A percentile compares a stretch with the other conserved stretches of the same genome.
Evolutionary conservation across 2,113 vertebrate genomes (phyloP).

Genomic region (Megaceryle maxima): DNA sequence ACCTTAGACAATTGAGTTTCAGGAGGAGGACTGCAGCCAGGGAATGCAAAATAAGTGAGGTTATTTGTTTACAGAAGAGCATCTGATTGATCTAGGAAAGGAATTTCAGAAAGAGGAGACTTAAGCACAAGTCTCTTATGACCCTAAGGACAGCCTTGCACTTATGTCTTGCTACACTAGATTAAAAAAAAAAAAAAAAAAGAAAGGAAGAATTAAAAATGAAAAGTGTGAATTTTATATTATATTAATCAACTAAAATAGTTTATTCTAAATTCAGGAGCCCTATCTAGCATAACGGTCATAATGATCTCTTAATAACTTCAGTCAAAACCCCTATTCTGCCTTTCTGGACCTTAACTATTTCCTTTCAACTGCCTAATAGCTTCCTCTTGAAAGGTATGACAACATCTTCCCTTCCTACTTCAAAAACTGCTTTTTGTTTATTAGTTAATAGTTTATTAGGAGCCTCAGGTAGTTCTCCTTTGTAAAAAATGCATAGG

Average conservation of each 20-base stretch:
- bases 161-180: background rate
- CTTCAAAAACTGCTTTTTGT: slow-evolving; percentile 8
- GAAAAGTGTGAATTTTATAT: background rate
- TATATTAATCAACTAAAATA: background rate
- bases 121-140: background rate
- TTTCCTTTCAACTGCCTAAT: slow-evolving; percentile 31
- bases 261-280: background rate
- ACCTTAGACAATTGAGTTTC: background rate
- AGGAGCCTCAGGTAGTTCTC: background rate
- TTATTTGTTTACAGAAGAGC: background rate
- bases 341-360: background rate
- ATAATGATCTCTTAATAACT: background rate
- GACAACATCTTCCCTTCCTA: background rate
- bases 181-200: background rate
- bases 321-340: background rate
- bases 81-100: background rate
- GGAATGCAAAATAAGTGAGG: background rate
- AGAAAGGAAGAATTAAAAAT: background rate
- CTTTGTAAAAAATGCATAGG: background rate
- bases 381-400: background rate
- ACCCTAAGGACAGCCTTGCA: background rate
- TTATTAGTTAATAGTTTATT: slow-evolving; percentile 39
- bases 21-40: background rate
- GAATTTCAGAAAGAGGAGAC: background rate
- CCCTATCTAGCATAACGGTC: background rate